Base-by-base conservation (phyloP, 2,113 vertebrate species). In the Gambusia affinis region DNA sequence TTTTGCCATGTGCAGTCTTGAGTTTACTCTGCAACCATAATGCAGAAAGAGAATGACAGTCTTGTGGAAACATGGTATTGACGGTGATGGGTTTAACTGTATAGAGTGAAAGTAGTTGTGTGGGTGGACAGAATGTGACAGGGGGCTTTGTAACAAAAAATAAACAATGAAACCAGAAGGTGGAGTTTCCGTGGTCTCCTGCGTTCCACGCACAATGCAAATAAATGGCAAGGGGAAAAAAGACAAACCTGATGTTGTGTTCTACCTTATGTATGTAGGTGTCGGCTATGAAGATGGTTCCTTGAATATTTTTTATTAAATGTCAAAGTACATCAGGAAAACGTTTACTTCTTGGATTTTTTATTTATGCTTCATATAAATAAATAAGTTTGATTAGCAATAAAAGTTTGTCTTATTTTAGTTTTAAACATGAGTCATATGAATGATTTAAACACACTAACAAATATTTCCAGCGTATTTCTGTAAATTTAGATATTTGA, bases 71-170 rank as follows among this genome's bases (percentile, higher is more conserved):
- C 3, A 24, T 7, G 8, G 51, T 57, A 3, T 8, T 57, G 51
- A 8, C 17, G 8, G 2, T 65, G 30, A 69, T 12, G 24, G 5
- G 19, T 69, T 61, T 12, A 54, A 15, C 2, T 1, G 8, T 5
- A 6, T 14, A 10, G 22, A 66, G 78, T 64, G 19, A 77, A 75
- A 75, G 15, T 15, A 5, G 6, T 27, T 0, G 12, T 39, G 88
- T 90, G 75, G 85, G 86, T 24, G 44, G 70, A 80, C 72, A 69
- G 68, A 72, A 0, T 60, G 37, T 81, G 7, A 75, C 27, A 2
- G 27, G 51, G 54, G 78, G 54, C 62, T 78, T 14, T 67, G 67
- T 63, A 27, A 73, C 17, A 75, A 12, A n/a, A n/a, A n/a, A 4
- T 44, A 75, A 12, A 22, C 14, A 22, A 4, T 54, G 30, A 76